A percentile compares a stretch with the other conserved stretches of the same genome.
Evolutionary conservation across 2,888 invertebrate species (phyloP).

Genomic region (Peribatodes rhomboidaria): DNA sequence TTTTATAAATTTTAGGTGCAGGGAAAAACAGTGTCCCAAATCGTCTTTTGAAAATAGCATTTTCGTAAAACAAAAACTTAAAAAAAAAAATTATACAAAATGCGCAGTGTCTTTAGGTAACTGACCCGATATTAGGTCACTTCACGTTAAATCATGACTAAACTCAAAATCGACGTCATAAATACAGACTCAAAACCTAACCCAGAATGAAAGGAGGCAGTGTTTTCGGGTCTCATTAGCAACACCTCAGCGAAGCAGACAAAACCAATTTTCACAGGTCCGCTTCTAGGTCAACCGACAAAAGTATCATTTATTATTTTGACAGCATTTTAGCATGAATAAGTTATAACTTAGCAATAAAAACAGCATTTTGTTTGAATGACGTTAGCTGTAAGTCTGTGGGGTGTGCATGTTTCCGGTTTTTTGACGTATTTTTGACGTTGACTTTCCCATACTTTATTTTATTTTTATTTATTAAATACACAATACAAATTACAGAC

Average conservation of each 20-base stretch:
- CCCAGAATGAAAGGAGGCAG: slow-evolving; percentile 14
- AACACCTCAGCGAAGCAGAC: slow-evolving; percentile 23
- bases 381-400: slow-evolving; percentile 35
- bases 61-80: too few relatives aligned
- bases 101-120: neutral
- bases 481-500: too few relatives aligned
- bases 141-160: neutral
- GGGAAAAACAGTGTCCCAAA: too few relatives aligned
- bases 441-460: too few relatives aligned
- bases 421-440: neutral
- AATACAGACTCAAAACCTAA: slow-evolving; percentile 14
- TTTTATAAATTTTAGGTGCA: too few relatives aligned
- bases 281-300: slow-evolving; percentile 42
- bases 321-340: slow-evolving; percentile 46
- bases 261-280: slow-evolving; percentile 36
- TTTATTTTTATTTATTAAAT: too few relatives aligned
- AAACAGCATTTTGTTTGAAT: slow-evolving; percentile 41
- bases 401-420: slow-evolving; percentile 11
- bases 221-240: slow-evolving; percentile 27
- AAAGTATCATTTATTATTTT: slow-evolving; percentile 45
- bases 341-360: slow-evolving; percentile 45
- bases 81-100: neutral
- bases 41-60: too few relatives aligned
- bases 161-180: slow-evolving; percentile 1
- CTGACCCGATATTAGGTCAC: slow-evolving; percentile 17